Base-by-base conservation (phyloP, 2,888 invertebrate genomes). In the Oxystoma pomonae region DNA sequence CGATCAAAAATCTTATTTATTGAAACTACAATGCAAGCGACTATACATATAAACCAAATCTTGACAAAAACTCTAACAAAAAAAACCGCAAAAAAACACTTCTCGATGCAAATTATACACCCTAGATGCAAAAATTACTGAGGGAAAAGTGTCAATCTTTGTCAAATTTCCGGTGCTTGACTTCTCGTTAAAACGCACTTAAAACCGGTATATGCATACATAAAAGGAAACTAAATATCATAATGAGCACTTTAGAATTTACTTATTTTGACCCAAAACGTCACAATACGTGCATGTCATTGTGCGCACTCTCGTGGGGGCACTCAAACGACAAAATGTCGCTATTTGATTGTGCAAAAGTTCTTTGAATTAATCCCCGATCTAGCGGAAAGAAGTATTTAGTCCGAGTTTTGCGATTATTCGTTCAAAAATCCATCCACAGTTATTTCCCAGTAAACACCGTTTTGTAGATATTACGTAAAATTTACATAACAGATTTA, bases 121-220 rank as follows among this genome's bases (percentile, higher is more conserved):
- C 20, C 57, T 59, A 35, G 35, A 35, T 35, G 16, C 1, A 60
- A 22, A 64, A 68, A 71, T 74, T 74, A 74, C 73, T 71, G 72
- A 71, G 69, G 69, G 69, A 62, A 68, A 73, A 66, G 69, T 73
- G 75, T 75, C 75, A 75, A 75, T 75, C 75, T 72, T 67, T 68
- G 70, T 71, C 70, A 69, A 65, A 65, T 74, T 74, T 73, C 73
- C 75, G 74, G 71, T 70, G 70, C 73, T 75, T 74, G 74, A 75
- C 74, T 75, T 74, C 75, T 72, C 67, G 66, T 68, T 68, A 67
- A 64, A 62, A 63, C 61, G 67, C 62, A 51, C 67, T 71, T 64
- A 61, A 66, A 63, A 58, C 18, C 64, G n/a, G n/a, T n/a, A n/a
- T n/a, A n/a, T n/a, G n/a, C n/a, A n/a, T n/a, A 64, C 65, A 67